Conservation (phyloP, 2,888 invertebrate genomes). For the Biston betularia region DNA sequence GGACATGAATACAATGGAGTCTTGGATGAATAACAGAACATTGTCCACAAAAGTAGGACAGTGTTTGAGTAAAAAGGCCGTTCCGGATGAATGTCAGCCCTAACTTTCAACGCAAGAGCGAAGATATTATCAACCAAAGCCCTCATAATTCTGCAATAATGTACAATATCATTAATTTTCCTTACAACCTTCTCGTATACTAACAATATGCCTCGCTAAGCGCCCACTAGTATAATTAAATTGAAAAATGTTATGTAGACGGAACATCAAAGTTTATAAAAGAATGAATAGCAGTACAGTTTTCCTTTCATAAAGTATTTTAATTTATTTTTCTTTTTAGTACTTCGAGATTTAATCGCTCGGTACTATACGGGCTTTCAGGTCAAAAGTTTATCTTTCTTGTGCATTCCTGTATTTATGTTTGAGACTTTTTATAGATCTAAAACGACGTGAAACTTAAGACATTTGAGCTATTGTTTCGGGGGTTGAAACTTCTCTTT, state of each 20-base stretch:
- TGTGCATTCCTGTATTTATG: constrained; percentile 21
- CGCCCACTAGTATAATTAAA: constrained; percentile 16
- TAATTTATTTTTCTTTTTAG: constrained; percentile 30
- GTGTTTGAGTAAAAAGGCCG: background rate
- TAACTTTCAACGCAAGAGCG: constrained; percentile 25
- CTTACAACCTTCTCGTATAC: constrained; percentile 10
- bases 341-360: constrained; percentile 39
- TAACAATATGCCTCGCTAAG: constrained; percentile 23
- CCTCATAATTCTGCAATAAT: constrained; percentile 36
- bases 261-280: constrained; percentile 29
- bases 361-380: constrained; percentile 36
- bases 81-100: constrained; percentile 2
- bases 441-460: constrained; percentile 13
- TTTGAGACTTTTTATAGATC: constrained; percentile 15
- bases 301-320: constrained; percentile 40
- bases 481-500: background rate
- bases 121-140: constrained; percentile 34
- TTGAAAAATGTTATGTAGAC: constrained; percentile 14
- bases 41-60: background rate
- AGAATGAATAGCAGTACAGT: constrained; percentile 34
- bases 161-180: constrained; percentile 40
- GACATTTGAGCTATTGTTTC: background rate
- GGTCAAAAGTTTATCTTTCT: constrained; percentile 30
- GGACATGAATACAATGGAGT: no score
- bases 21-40: background rate